Conservation (phyloP, 2,113 vertebrate species). For the Uria lomvia region DNA sequence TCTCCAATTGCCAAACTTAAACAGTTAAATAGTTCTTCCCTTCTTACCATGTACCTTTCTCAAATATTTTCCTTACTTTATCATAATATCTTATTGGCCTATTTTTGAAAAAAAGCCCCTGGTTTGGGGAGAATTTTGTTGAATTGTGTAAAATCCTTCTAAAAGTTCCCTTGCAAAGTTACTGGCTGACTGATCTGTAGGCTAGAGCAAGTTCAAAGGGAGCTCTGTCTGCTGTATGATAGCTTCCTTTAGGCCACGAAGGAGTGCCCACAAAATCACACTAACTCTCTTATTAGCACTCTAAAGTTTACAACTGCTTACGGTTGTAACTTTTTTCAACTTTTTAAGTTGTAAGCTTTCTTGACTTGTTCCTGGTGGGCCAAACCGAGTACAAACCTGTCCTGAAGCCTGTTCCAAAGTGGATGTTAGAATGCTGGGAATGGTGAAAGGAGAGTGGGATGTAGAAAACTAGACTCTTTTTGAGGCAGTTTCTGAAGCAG, state of each 20-base stretch:
- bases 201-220: background rate
- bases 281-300: background rate
- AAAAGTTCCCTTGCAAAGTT: background rate
- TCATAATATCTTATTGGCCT: background rate
- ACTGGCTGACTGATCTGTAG: background rate
- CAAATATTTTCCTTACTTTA: background rate
- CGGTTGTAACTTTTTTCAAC: background rate
- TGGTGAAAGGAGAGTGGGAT: background rate
- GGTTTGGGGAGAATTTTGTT: background rate
- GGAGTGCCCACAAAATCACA: background rate
- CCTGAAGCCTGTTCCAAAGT: background rate
- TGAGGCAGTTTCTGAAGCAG: background rate
- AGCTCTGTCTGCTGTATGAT: background rate
- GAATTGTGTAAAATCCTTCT: background rate
- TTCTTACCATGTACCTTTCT: background rate
- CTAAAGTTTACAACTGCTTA: background rate
- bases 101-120: background rate
- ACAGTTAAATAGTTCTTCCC: background rate
- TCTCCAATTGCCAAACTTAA: background rate
- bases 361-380: background rate
- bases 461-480: background rate
- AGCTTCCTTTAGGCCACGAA: background rate
- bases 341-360: background rate
- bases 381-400: fast-evolving
- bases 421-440: background rate